Base-by-base conservation (phyloP, 2,888 invertebrate species). In the Cenopis cana region DNA sequence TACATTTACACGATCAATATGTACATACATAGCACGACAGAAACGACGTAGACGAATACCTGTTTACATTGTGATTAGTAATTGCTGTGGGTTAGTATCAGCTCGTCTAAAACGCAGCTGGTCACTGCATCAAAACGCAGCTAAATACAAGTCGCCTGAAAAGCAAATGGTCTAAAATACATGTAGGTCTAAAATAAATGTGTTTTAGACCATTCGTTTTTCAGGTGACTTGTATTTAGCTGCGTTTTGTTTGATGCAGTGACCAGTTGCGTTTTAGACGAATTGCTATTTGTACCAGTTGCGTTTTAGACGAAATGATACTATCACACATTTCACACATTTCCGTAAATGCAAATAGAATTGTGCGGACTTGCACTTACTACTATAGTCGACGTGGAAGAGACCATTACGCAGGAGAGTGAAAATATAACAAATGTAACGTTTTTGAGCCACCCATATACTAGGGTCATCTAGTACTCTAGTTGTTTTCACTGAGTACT, bases 1-100 rank as follows among this genome's bases (percentile, higher is more conserved):
- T 80, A 81, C 79, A 79, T 67, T 50, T 56, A 70, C 59, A 70
- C 69, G 56, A 74, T 69, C 67, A 56, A 38, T 75, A 74, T 75
- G 52, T 77, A 77, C 76, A 76, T 46, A 60, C 68, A 75, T 68
- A 52, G 69, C 66, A 68, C 59, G 72, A 66, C 46, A 60, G 49
- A 64, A 54, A 68, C 62, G 67, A 74, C 59, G 72, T 14, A 14
- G 54, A 46, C 54, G 11, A 57, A 62, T 1, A 29, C n/a, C 24
- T 29, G 55, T 29, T n/a, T 17, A 54, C 12, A 24, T 54, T 24
- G 14, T n/a, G 12, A 12, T 54, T 54, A 12, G 54, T 10, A 11
- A 11, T 18, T 11, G 12, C 52, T 5, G 52, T 5, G 18, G 24
- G 20, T 18, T 24, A n/a, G n/a, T n/a, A n/a, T n/a, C n/a, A n/a